Evolutionary conservation across 2,797 vertebrate genomes (phyloP), one percentile per base, ranked within the genome.

Genomic region (Antrozous pallidus): DNA sequence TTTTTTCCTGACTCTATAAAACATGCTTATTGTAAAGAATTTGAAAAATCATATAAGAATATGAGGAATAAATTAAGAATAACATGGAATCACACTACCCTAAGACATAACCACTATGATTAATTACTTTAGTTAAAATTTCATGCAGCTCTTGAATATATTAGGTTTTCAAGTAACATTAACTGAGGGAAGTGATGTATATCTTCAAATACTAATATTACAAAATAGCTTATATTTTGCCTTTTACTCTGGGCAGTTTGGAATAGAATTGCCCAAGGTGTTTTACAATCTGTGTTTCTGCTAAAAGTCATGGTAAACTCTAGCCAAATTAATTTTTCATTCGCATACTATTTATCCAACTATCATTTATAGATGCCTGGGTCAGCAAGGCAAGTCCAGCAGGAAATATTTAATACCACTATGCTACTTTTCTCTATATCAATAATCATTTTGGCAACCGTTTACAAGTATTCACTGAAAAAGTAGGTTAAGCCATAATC

Each of bases 311-410:
- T 69, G 20, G 14, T 40, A 84, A 71, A 42, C 8, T 77, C 28
- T 71, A 94, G 67, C 31, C 63, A 58, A 83, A 78, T 65, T 88
- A 84, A 75, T 63, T 90, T 80, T 84, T 95, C 79, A 78, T 88
- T 75, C 54, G 36, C 18, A 38, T 82, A 45, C 49, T 93, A 9
- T 87, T 81, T 91, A 86, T 16, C 24, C 42, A 90, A 26, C 9
- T 67, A 87, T 73, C 58, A 80, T 70, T 91, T 79, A 93, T 49
- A 79, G 54, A 87, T 49, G 18, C 5, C n/a, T 36, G 31, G 28
- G 75, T 91, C 36, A 79, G 24, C n/a, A 90, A 78, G 28, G 26
- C 18, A 91, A 70, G 24, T 38, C 7, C 38, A 79, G 31, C 5
- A 90, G 47, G 22, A 90, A 91, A 73, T 77, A 73, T 67, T 91